phyloP scores from a whole-genome alignment of 1,140 invertebrate genomes.

The Plectrocnemia conspersa region DNA sequence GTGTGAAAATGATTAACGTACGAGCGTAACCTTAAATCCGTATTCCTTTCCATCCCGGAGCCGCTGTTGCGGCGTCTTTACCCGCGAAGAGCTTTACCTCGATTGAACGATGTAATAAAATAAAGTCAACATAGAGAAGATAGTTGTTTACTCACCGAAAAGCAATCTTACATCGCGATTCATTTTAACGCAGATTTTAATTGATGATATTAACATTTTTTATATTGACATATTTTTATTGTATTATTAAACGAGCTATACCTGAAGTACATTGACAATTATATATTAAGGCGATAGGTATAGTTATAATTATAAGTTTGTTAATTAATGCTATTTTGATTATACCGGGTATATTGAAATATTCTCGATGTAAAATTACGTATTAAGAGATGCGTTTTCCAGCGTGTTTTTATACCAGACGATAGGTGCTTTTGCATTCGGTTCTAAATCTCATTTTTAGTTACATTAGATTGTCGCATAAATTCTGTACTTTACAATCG shows the following conservation, averaged over 20 bases:
- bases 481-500: no score
- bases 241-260: slow-evolving; percentile 4
- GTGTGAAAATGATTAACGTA: slow-evolving; percentile 20
- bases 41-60: slow-evolving; percentile 13
- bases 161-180: not conserved
- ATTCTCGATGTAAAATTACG: not conserved
- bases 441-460: no score
- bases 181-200: no score
- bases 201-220: not conserved
- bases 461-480: no score
- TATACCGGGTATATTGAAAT: slow-evolving; percentile 4
- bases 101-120: not conserved
- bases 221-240: slow-evolving; percentile 3
- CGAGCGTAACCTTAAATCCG: slow-evolving; percentile 16
- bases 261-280: slow-evolving; percentile 8
- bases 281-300: not conserved
- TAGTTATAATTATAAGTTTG: slow-evolving; percentile 4
- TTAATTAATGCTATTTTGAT: slow-evolving; percentile 1
- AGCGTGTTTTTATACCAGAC: no score
- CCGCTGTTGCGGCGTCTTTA: slow-evolving; percentile 16
- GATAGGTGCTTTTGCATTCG: no score
- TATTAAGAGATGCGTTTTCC: no score
- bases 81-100: slow-evolving; percentile 16
- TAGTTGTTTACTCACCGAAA: slow-evolving; percentile 8
- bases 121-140: not conserved